Evolutionary conservation across 2,797 vertebrate genomes (phyloP).

Genomic region (Kryptolebias ocellatus): DNA sequence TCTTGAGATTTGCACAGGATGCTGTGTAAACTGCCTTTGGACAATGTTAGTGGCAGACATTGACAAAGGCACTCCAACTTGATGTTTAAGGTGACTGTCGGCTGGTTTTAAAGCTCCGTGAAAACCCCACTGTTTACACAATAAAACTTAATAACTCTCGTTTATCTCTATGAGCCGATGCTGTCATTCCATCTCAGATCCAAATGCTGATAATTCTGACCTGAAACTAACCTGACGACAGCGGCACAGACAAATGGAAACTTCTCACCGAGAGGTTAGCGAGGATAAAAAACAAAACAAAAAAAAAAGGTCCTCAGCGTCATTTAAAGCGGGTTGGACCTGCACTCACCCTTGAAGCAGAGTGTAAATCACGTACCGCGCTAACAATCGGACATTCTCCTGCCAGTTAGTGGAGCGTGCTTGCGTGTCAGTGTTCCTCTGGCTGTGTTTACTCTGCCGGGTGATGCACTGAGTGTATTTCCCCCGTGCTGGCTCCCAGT

Average conservation of each 20-base stretch:
- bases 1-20: slow-evolving; percentile 43
- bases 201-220: slow-evolving; percentile 57
- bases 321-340: slow-evolving; percentile 71
- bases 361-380: slow-evolving; percentile 77
- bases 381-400: slow-evolving; percentile 69
- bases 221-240: slow-evolving; percentile 50
- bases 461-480: slow-evolving; percentile 71
- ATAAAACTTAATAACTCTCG: slow-evolving; percentile 65
- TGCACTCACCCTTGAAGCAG: slow-evolving; percentile 68
- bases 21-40: slow-evolving; percentile 45
- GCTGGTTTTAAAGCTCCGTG: slow-evolving; percentile 47
- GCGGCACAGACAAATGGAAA: slow-evolving; percentile 62
- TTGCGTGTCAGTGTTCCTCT: slow-evolving; percentile 53
- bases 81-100: slow-evolving; percentile 59
- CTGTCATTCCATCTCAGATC: slow-evolving; percentile 63
- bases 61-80: slow-evolving; percentile 71
- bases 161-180: slow-evolving; percentile 56
- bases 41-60: slow-evolving; percentile 60
- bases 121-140: slow-evolving; percentile 58
- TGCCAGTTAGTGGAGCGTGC: slow-evolving; percentile 64
- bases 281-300: slow-evolving; percentile 40
- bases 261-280: slow-evolving; percentile 63
- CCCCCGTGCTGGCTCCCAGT: slow-evolving; percentile 63
- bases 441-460: slow-evolving; percentile 74
- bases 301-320: slow-evolving; percentile 58